These are phyloP conservation scores for Leuciscus waleckii DNA, from an alignment of 2,797 vertebrate genomes.

Conservation along the genomic window DNA sequence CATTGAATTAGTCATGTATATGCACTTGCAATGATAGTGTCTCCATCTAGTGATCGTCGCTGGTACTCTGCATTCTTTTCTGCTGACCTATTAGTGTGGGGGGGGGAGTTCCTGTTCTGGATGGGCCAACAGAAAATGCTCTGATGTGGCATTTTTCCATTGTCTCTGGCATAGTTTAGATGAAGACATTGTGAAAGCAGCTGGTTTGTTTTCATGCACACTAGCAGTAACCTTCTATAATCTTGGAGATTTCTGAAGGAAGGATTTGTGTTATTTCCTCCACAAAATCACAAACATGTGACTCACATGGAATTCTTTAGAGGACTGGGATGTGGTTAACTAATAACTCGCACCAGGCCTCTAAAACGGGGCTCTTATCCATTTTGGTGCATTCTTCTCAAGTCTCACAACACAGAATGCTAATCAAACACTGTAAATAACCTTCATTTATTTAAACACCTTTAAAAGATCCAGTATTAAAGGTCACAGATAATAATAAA, in stretches of 20 bases:
- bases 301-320: constrained; percentile 18
- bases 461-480: not conserved
- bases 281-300: constrained; percentile 8
- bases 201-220: not conserved
- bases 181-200: constrained; percentile 10
- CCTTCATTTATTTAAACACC: not conserved
- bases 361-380: not conserved
- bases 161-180: constrained; percentile 5
- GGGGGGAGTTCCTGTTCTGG: constrained; percentile 29
- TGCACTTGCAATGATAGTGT: not conserved
- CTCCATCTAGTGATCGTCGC: constrained; percentile 26
- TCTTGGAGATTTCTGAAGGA: not conserved
- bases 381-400: not conserved
- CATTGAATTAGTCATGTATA: constrained; percentile 27
- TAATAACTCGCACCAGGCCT: constrained; percentile 26
- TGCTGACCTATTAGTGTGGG: constrained; percentile 7
- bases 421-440: not conserved
- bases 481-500: not conserved
- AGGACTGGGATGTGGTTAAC: constrained; percentile 25
- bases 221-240: not conserved
- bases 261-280: not conserved
- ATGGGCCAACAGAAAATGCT: constrained; percentile 14
- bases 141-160: constrained; percentile 36
- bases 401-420: not conserved
- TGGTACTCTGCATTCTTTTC: constrained; percentile 16